These are phyloP conservation scores for Limnephilus marmoratus DNA, from an alignment of 2,888 invertebrate species.

Conservation along the genomic window DNA sequence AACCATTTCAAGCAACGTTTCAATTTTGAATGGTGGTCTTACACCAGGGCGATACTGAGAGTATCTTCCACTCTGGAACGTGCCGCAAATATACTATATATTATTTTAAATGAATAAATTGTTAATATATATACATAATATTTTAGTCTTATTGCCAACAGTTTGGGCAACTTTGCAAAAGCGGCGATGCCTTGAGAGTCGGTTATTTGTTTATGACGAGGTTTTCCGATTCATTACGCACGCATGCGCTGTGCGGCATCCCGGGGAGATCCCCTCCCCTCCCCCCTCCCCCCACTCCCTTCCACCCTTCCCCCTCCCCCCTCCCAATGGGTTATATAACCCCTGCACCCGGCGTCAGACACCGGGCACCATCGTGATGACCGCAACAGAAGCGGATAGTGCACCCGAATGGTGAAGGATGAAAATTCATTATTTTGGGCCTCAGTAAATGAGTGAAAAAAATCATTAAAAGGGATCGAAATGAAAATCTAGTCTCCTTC, in stretches of 20 bases:
- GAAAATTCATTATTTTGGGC: neutral
- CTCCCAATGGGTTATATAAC: neutral
- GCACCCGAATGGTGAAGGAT: neutral
- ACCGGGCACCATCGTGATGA: neutral
- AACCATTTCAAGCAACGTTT: too few relatives aligned
- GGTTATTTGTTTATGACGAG: constrained; percentile 61
- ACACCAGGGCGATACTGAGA: too few relatives aligned
- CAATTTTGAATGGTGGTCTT: too few relatives aligned
- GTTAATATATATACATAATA: too few relatives aligned
- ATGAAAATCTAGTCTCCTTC: too few relatives aligned
- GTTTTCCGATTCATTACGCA: constrained; percentile 62
- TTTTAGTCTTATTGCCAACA: neutral
- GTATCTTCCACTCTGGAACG: too few relatives aligned
- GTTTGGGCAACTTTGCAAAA: constrained; percentile 23
- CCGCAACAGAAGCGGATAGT: neutral
- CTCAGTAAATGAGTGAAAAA: neutral
- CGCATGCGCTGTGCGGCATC: constrained; percentile 51
- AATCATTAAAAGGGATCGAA: too few relatives aligned
- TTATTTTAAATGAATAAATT: too few relatives aligned
- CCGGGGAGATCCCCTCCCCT: constrained; percentile 50
- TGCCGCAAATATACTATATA: too few relatives aligned
- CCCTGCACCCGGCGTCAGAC: neutral
- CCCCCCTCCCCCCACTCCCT: neutral
- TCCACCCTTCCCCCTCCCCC: neutral
- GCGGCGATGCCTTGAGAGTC: constrained; percentile 46